Conservation (phyloP, 2,888 invertebrate species). For the Acanthosepion pharaonis region DNA sequence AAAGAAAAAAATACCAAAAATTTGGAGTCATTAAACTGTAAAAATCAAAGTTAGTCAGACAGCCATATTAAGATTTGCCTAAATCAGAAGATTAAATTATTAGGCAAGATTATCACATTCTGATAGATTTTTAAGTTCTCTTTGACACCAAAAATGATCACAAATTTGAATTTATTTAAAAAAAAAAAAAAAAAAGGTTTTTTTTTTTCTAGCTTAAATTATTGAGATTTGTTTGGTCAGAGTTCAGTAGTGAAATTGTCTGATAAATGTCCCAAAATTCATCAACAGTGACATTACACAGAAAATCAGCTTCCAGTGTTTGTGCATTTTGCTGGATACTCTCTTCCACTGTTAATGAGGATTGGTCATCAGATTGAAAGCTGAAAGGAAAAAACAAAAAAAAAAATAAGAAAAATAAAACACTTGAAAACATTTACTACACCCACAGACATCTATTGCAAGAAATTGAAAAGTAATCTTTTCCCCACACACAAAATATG, state of each 20-base stretch:
- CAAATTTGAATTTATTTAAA: too few species aligned
- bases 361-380: slow-evolving; percentile 40
- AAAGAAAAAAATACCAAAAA: not conserved
- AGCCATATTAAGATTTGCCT: not conserved
- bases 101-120: not conserved
- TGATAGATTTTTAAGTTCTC: not conserved
- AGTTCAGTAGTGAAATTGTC: slow-evolving; percentile 36
- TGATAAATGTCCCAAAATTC: slow-evolving; percentile 56
- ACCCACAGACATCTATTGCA: too few species aligned
- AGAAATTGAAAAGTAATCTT: too few species aligned
- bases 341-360: slow-evolving; percentile 48
- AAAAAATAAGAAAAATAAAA: not conserved
- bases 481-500: too few species aligned
- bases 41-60: not conserved
- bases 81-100: not conserved
- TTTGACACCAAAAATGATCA: not conserved
- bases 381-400: slow-evolving; percentile 34
- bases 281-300: slow-evolving; percentile 51
- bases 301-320: slow-evolving; percentile 54
- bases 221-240: not conserved
- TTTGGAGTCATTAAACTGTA: not conserved
- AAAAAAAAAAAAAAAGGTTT: not conserved
- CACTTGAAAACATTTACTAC: not conserved
- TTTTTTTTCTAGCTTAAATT: not conserved
- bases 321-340: slow-evolving; percentile 50